These are phyloP conservation scores for Toxonevra muliebris DNA, from an alignment of 2,888 invertebrate species.

Conservation along the genomic window DNA sequence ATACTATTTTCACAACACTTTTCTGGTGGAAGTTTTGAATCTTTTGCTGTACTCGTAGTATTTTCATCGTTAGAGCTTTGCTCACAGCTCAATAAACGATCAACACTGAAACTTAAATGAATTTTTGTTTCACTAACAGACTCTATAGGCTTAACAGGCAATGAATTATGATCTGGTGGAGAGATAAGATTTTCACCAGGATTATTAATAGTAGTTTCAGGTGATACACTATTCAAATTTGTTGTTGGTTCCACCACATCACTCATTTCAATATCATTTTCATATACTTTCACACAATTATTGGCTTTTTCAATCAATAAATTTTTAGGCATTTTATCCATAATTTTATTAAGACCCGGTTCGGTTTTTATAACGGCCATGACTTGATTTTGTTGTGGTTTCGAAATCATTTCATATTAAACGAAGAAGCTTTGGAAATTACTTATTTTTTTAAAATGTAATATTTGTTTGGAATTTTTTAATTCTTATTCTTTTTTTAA, in stretches of 20 bases:
- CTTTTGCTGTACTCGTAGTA: conserved; percentile 7
- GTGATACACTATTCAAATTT: conserved; percentile 10
- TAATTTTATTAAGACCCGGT: conserved; percentile 26
- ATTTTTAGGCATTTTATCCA: conserved; percentile 41
- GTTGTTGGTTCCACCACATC: background rate
- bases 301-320: conserved; percentile 35
- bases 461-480: no score
- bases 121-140: conserved; percentile 53
- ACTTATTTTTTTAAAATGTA: no score
- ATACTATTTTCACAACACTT: conserved; percentile 47
- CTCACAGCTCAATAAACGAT: conserved; percentile 54
- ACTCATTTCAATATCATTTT: conserved; percentile 24
- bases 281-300: conserved; percentile 29
- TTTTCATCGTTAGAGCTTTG: conserved; percentile 23
- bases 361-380: conserved; percentile 35
- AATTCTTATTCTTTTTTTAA: no score
- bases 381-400: conserved; percentile 22
- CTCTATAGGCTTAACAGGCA: conserved; percentile 3
- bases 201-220: conserved; percentile 24
- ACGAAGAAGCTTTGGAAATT: background rate
- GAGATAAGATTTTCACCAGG: conserved; percentile 19
- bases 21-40: conserved; percentile 20
- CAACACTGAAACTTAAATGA: conserved; percentile 63
- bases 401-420: conserved; percentile 33
- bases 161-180: conserved; percentile 5